Evolutionary conservation across 2,113 vertebrate genomes (phyloP).

Genomic region (Trochalopteron elliotii): DNA sequence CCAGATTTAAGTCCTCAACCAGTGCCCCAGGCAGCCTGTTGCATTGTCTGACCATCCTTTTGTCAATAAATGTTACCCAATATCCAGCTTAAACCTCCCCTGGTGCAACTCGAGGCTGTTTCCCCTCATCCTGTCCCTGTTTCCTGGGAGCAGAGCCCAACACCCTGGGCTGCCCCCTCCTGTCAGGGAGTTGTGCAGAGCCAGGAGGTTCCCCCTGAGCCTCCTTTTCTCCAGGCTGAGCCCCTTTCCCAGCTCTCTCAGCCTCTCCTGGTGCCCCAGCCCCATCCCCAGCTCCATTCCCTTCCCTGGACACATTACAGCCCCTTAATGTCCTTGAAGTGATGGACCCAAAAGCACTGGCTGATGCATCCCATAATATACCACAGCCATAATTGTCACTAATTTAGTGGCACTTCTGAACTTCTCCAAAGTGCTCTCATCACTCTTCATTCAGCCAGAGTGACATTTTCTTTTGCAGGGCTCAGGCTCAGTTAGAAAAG

Average conservation of each 20-base stretch:
- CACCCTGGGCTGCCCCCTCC: accelerated
- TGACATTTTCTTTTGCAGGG: accelerated
- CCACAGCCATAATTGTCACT: neutral
- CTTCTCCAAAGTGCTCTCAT: neutral
- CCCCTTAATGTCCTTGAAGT: neutral
- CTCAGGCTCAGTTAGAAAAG: neutral
- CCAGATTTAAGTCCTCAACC: neutral
- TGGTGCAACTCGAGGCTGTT: accelerated
- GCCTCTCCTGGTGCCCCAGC: accelerated
- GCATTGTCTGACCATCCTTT: neutral
- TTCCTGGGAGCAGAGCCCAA: neutral
- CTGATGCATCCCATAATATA: neutral
- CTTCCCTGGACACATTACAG: accelerated
- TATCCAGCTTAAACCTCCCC: neutral
- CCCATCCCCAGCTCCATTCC: accelerated
- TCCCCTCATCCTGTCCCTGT: neutral
- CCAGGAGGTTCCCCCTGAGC: neutral
- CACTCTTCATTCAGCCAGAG: neutral
- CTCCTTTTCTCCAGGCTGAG: neutral
- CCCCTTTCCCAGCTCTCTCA: neutral
- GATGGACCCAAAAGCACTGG: neutral
- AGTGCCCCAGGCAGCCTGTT: neutral
- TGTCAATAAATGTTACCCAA: neutral
- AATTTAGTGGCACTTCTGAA: neutral
- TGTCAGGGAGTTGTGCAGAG: neutral